A percentile compares a stretch with the other conserved stretches of the same genome.
Conservation (phyloP, 2,113 vertebrate species). For the Phasianus colchicus region DNA sequence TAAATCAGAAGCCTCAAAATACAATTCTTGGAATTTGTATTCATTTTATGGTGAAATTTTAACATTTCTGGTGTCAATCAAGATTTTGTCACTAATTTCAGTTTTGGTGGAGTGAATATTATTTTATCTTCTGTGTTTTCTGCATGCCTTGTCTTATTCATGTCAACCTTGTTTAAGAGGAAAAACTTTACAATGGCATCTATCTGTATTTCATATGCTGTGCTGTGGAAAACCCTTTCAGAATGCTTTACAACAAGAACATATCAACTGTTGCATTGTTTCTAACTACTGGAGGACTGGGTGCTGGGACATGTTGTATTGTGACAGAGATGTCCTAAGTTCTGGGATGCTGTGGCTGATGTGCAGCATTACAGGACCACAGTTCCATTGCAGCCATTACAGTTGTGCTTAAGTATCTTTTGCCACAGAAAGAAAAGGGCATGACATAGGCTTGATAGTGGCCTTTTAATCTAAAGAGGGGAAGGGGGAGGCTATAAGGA, state of each 20-base stretch:
- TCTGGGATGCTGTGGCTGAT: neutral
- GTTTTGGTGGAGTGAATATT: neutral
- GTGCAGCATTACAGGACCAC: neutral
- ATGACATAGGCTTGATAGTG: no score
- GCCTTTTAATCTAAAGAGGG: no score
- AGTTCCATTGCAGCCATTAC: accelerated
- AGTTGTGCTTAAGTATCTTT: neutral
- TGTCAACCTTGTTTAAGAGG: neutral
- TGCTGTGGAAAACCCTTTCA: neutral
- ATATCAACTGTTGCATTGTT: neutral
- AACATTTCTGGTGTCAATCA: neutral
- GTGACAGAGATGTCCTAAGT: neutral
- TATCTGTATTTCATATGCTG: neutral
- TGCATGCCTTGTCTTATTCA: neutral
- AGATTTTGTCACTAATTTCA: neutral
- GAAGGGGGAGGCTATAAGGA: no score
- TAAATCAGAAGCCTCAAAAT: neutral
- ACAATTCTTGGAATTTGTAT: neutral
- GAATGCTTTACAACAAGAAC: neutral
- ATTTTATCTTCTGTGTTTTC: neutral
- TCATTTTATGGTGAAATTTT: neutral
- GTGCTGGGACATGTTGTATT: neutral
- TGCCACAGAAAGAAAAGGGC: neutral
- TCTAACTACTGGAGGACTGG: neutral
- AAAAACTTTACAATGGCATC: neutral